Base-by-base conservation (phyloP, 2,888 invertebrate species). In the Selenia dentaria region DNA sequence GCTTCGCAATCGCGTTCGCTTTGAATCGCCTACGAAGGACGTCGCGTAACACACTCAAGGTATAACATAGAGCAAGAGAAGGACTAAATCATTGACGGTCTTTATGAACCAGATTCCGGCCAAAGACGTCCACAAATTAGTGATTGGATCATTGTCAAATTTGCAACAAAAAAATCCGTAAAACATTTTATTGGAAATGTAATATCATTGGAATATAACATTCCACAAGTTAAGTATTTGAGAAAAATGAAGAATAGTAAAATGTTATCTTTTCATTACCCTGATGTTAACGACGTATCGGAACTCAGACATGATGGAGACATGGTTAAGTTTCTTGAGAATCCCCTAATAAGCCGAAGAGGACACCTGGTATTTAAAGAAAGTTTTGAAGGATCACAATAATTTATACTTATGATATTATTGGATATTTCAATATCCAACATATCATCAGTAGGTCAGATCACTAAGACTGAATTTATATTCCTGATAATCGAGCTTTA, bases 311-410 rank as follows among this genome's bases (percentile, higher is more conserved):
- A 44, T 37, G 43, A 43, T 2, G 37, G 22, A 12, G 37, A 44
- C 13, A 31, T 43, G 31, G 36, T 37, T 13, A 43, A 25, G 26
- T 37, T 44, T 28, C 37, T 44, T 33, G 32, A 33, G 37, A 44
- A 37, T 24, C 24, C 20, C 32, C 25, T 22, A 44, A 44, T 44
- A 32, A 37, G 18, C 32, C 44, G 37, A 27, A 44, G 44, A 27
- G 37, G 44, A 9, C 37, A 37, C 20, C 16, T 37, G 25, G 26
- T 36, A 25, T 43, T 44, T 10, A 36, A 37, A 18, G 32, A 44
- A 37, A 37, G 26, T 35, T 31, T 25, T 24, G 14, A 13, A 11
- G 25, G 4, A 29, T 29, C n/a, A n/a, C n/a, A n/a, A n/a, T n/a
- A n/a, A n/a, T n/a, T n/a, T n/a, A n/a, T n/a, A n/a, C n/a, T n/a